Evolutionary conservation across 2,797 vertebrate genomes (phyloP).

Genomic region (Lateolabrax maculatus): DNA sequence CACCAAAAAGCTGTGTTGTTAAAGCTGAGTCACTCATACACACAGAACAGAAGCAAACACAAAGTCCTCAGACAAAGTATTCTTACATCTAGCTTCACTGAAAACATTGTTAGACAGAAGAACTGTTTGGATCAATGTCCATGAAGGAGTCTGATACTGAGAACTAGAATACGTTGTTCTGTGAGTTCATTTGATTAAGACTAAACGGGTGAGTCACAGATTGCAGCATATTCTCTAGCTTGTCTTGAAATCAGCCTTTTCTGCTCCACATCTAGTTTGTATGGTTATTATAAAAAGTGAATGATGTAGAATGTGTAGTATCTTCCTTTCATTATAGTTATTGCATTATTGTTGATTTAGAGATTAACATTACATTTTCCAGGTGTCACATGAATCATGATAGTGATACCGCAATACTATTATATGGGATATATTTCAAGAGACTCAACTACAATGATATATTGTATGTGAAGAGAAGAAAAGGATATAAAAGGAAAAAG

Average conservation of each 20-base stretch:
- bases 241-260: conserved; percentile 1
- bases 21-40: not conserved
- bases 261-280: no score
- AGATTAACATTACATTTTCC: not conserved
- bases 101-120: not conserved
- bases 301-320: not conserved
- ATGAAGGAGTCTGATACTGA: not conserved
- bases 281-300: not conserved
- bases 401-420: not conserved
- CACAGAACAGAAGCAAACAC: not conserved
- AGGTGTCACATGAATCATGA: not conserved
- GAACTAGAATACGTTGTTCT: not conserved
- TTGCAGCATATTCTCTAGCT: not conserved
- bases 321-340: not conserved
- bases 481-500: not conserved
- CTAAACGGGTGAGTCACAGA: not conserved
- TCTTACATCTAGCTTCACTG: not conserved
- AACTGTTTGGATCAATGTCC: not conserved
- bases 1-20: not conserved
- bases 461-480: not conserved
- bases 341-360: not conserved
- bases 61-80: not conserved
- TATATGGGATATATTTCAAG: not conserved
- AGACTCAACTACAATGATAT: not conserved
- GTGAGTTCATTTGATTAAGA: conserved; percentile 23